Conservation (phyloP, 1,140 invertebrate species). For the Solenopsis invicta region DNA sequence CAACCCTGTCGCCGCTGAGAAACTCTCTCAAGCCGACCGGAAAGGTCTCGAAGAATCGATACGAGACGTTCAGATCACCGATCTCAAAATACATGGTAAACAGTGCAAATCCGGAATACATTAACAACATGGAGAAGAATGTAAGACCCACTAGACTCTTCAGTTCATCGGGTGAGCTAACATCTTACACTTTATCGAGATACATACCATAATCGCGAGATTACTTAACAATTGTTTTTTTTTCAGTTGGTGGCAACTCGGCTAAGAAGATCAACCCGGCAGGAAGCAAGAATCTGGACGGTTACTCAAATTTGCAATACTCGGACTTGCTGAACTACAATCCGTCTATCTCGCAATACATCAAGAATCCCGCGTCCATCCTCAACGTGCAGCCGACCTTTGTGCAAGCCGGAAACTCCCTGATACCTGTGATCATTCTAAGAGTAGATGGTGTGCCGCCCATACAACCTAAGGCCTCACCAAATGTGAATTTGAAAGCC, state of each 20-base stretch:
- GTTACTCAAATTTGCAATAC: slow-evolving; percentile 76
- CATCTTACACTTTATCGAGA: slow-evolving; percentile 65
- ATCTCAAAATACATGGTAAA: slow-evolving; percentile 78
- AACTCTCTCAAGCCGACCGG: neutral
- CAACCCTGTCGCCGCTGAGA: neutral
- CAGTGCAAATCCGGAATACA: slow-evolving; percentile 81
- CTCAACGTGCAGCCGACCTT: slow-evolving; percentile 85
- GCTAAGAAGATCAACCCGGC: slow-evolving; percentile 10
- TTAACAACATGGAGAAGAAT: slow-evolving; percentile 57
- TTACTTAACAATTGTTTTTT: slow-evolving; percentile 77
- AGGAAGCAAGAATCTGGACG: slow-evolving; percentile 55
- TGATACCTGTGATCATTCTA: slow-evolving; percentile 85
- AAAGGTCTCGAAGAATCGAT: slow-evolving; percentile 10
- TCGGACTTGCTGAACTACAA: slow-evolving; percentile 83
- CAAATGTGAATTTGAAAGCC: slow-evolving; percentile 84
- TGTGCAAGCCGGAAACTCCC: slow-evolving; percentile 83
- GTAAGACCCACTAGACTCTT: neutral
- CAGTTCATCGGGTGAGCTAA: slow-evolving; percentile 48
- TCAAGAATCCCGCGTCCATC: slow-evolving; percentile 85
- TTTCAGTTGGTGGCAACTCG: neutral
- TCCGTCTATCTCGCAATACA: slow-evolving; percentile 85
- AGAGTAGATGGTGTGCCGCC: slow-evolving; percentile 84
- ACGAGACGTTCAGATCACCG: neutral
- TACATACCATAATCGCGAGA: slow-evolving; percentile 71
- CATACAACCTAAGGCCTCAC: slow-evolving; percentile 72